phyloP scores from a whole-genome alignment of 2,888 invertebrate species.

The Ichneumoninae sp. region DNA sequence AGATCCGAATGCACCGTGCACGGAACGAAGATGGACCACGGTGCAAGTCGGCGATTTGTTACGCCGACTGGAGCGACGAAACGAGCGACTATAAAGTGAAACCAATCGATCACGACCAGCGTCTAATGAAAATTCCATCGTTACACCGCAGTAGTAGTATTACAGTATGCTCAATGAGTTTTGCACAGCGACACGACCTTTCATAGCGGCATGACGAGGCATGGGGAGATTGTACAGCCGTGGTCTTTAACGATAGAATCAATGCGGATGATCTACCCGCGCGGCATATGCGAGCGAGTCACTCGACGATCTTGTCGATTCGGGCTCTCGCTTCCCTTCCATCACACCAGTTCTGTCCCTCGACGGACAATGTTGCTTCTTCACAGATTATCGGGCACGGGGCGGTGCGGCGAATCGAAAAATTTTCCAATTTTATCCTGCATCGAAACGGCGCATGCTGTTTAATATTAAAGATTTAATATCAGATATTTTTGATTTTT shows the following conservation, averaged over 20 bases:
- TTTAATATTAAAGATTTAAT: not conserved
- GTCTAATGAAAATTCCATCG: constrained; percentile 64
- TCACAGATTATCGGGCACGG: not conserved
- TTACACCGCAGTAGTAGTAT: constrained; percentile 44
- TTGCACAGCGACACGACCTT: constrained; percentile 62
- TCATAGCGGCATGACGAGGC: constrained; percentile 59
- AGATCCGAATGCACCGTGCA: constrained; percentile 26
- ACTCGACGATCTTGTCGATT: constrained; percentile 56
- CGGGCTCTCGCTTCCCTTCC: constrained; percentile 61
- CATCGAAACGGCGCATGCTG: not conserved
- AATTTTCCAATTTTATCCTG: not conserved
- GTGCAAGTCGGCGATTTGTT: constrained; percentile 34
- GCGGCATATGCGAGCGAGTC: constrained; percentile 34
- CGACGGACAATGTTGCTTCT: not conserved
- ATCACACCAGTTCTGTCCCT: constrained; percentile 45
- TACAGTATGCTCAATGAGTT: constrained; percentile 63
- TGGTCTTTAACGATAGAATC: constrained; percentile 65
- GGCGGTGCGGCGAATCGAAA: not conserved
- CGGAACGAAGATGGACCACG: not conserved
- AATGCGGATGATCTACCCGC: constrained; percentile 62
- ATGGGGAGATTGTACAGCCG: constrained; percentile 61
- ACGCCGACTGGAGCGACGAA: not conserved
- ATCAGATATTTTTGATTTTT: not conserved
- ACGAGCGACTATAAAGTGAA: constrained; percentile 29
- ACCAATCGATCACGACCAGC: constrained; percentile 61